These are phyloP conservation scores for Nothocercus nigrocapillus DNA, from an alignment of 2,113 vertebrate species.

Conservation along the genomic window DNA sequence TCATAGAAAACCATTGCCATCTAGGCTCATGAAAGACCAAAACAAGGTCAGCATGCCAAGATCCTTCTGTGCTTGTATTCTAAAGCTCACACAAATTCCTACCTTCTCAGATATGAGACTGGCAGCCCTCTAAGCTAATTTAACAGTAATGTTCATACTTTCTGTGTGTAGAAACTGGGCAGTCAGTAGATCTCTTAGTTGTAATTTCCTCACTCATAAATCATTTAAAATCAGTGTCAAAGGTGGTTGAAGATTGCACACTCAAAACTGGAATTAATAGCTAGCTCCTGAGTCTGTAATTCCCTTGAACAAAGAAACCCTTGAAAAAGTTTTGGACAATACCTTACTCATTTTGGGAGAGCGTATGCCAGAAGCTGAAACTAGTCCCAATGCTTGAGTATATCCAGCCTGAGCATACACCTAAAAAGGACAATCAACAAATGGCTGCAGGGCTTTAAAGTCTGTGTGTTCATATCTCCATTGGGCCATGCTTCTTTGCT, in stretches of 20 bases:
- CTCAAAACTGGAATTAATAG: conserved; percentile 24
- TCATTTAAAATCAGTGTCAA: neutral
- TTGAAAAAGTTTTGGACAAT: neutral
- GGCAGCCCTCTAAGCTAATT: neutral
- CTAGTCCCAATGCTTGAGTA: neutral
- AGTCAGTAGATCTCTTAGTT: neutral
- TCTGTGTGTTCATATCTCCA: conserved; percentile 20
- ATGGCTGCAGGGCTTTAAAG: neutral
- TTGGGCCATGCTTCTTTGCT: neutral
- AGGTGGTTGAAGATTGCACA: neutral
- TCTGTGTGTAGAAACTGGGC: neutral
- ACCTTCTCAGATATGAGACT: neutral
- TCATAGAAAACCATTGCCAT: neutral
- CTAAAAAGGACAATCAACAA: neutral
- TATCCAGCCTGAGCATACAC: neutral
- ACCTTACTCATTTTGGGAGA: neutral
- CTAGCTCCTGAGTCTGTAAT: conserved; percentile 10
- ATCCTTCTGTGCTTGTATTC: neutral
- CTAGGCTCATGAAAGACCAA: neutral
- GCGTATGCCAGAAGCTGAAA: conserved; percentile 5
- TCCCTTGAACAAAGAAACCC: neutral
- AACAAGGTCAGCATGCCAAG: neutral
- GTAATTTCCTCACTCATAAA: conserved; percentile 43
- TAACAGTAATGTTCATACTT: neutral
- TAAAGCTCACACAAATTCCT: neutral